Conservation (phyloP, 2,113 vertebrate genomes). For the Falcunculus frontatus region DNA sequence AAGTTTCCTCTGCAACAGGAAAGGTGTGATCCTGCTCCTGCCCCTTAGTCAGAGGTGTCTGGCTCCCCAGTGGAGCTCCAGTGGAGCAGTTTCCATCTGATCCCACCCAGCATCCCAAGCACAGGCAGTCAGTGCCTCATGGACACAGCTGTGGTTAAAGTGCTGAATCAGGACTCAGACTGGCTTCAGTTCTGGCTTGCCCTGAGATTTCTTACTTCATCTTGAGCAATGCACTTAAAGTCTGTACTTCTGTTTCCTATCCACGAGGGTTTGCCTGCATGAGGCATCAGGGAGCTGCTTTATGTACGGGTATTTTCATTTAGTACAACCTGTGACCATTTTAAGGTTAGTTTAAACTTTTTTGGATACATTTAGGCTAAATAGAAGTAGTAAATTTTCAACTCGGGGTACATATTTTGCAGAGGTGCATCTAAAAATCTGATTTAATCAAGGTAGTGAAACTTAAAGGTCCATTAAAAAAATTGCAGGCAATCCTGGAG, state of each 20-base stretch:
- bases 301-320: background rate
- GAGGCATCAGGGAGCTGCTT: background rate
- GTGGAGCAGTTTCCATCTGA: background rate
- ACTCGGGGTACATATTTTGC: background rate
- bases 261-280: background rate
- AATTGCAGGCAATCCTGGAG: background rate
- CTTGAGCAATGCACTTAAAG: conserved; percentile 19
- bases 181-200: conserved; percentile 30
- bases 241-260: background rate
- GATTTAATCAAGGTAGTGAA: background rate
- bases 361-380: background rate
- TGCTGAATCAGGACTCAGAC: conserved; percentile 34
- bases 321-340: background rate
- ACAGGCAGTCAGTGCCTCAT: background rate
- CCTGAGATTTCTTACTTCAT: conserved; percentile 1
- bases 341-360: background rate
- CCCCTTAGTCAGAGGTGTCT: background rate
- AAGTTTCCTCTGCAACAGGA: background rate
- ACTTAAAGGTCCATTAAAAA: background rate
- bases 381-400: background rate
- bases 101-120: background rate
- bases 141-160: background rate
- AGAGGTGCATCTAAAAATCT: background rate
- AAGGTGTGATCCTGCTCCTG: background rate
- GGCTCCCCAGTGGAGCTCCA: background rate